Base-by-base conservation (phyloP, 2,797 vertebrate species). In the Bucorvus abyssinicus region DNA sequence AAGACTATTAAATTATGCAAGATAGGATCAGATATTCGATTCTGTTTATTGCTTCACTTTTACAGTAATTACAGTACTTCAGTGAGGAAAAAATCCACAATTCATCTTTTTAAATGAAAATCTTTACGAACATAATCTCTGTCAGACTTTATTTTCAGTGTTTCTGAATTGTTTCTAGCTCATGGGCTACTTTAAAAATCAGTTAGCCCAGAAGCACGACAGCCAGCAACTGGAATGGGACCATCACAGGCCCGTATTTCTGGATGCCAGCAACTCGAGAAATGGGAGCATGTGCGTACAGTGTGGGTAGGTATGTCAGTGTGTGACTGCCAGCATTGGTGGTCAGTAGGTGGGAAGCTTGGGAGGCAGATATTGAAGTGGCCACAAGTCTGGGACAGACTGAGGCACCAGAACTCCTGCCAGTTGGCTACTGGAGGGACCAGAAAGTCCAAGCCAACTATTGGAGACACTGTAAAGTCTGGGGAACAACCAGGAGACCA, bases 21-120 rank as follows among this genome's bases (percentile, higher is more conserved):
- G 14, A 52, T n/a, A 68, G 10, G 12, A 75, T 73, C 45, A 74
- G 20, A 6, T 32, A 57, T 61, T 71, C 84, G 34, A 76, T 84
- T 87, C 12, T 87, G 36, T 56, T 94, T 92, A 87, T 82, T 90
- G 32, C 47, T 84, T 87, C 40, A 83, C 6, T 87, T 82, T 64
- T 85, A 64, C 21, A 60, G 29, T 42, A 87, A 85, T 79, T 69
- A 29, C 7, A 70, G 16, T 53, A 76, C 4, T 74, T 86, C 30
- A 61, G 12, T 34, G 13, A 36, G 20, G 7, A 59, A 84, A 91
- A 79, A 63, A 78, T 18, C 11, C 15, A 65, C 26, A 91, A 23
- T 57, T 22, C 12, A 42, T 68, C 5, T 61, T 88, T 82, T 61
- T 12, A 47, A 80, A 71, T 67, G 0, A 69, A 80, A 90, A 65